Evolutionary conservation across 2,797 vertebrate genomes (phyloP).

Genomic region (Esox masquinongy): DNA sequence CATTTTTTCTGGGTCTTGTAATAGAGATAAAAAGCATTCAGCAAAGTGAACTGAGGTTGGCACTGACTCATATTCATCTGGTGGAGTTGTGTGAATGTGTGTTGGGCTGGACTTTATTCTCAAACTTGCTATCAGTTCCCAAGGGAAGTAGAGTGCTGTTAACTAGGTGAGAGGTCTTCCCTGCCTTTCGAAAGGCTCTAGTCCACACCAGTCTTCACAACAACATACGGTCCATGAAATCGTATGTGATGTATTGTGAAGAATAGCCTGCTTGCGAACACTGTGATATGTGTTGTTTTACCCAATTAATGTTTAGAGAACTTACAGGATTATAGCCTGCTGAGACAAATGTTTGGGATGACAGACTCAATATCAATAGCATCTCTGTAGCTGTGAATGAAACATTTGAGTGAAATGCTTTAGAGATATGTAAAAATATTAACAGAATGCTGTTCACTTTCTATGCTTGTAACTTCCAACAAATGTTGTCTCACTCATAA

Average conservation of each 20-base stretch:
- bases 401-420: neutral
- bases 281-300: neutral
- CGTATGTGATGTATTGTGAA: neutral
- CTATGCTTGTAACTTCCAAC: neutral
- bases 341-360: neutral
- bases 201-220: neutral
- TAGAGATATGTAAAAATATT: neutral
- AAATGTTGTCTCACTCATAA: neutral
- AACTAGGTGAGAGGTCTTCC: slow-evolving; percentile 37
- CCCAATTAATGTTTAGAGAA: neutral
- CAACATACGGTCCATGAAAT: neutral
- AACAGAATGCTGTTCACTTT: neutral
- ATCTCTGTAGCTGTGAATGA: neutral
- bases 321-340: neutral
- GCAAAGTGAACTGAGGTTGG: neutral
- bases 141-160: slow-evolving; percentile 1
- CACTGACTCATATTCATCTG: neutral
- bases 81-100: slow-evolving; percentile 24
- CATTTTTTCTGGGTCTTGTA: neutral
- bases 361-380: neutral
- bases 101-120: slow-evolving; percentile 49
- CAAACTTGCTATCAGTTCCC: slow-evolving; percentile 34
- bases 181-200: neutral
- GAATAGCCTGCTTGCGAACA: neutral
- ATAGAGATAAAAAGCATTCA: neutral